Conservation (phyloP, 2,113 vertebrate species). For the Ahaetulla prasina region DNA sequence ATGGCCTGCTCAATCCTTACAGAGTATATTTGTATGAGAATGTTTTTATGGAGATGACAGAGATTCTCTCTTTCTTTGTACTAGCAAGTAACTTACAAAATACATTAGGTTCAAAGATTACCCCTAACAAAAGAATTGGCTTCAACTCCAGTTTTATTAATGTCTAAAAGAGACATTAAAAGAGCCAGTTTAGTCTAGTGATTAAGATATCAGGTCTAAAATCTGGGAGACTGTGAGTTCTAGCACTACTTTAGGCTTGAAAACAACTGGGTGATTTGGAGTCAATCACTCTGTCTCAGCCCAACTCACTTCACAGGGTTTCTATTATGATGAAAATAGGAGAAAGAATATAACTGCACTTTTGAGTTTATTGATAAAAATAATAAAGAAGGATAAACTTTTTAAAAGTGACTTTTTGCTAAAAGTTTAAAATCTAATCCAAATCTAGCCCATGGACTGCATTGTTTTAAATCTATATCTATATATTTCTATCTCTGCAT, state of each 20-base stretch:
- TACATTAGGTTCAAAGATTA: not conserved
- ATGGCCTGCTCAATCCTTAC: not conserved
- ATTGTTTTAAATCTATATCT: not conserved
- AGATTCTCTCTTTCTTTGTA: not conserved
- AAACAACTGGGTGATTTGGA: not conserved
- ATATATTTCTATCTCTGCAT: not conserved
- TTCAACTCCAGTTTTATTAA: not conserved
- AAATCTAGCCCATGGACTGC: not conserved
- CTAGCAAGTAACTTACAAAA: not conserved
- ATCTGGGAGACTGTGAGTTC: not conserved
- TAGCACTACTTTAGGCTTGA: not conserved
- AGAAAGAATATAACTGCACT: not conserved
- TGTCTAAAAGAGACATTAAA: not conserved
- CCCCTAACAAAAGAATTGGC: not conserved
- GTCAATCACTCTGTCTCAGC: not conserved
- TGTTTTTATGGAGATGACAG: not conserved
- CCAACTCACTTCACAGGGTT: not conserved
- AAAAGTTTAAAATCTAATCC: not conserved
- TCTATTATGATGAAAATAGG: not conserved
- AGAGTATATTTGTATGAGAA: not conserved
- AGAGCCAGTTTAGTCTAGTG: not conserved
- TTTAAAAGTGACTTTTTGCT: not conserved
- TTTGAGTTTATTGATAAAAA: not conserved
- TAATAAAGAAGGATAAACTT: not conserved
- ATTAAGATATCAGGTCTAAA: not conserved